Evolutionary conservation across 2,113 vertebrate species (phyloP).

Genomic region (Pithys albifrons): DNA sequence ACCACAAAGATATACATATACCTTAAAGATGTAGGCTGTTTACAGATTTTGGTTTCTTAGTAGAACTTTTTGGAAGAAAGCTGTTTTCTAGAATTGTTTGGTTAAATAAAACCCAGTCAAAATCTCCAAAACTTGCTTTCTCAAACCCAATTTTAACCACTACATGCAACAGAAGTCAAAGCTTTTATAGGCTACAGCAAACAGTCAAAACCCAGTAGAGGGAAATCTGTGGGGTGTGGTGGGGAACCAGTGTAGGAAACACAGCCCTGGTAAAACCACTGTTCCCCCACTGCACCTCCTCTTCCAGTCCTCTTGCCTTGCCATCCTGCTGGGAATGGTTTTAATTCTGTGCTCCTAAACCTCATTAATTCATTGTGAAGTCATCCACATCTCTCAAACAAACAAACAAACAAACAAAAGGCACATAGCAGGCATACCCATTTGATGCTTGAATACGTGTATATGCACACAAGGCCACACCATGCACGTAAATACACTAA

Average conservation of each 20-base stretch:
- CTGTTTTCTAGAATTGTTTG: neutral
- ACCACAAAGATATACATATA: neutral
- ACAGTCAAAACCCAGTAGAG: neutral
- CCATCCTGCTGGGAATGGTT: fast-evolving
- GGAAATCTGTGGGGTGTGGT: neutral
- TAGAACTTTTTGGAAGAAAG: neutral
- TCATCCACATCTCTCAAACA: neutral
- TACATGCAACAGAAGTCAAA: neutral
- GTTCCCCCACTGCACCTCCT: neutral
- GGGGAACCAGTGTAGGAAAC: neutral
- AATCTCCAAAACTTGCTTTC: neutral
- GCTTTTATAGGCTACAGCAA: neutral
- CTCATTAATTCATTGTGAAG: neutral
- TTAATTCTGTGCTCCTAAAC: neutral
- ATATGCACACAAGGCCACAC: neutral
- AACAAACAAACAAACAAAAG: neutral
- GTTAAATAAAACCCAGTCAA: neutral
- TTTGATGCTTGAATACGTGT: neutral
- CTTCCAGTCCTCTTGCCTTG: neutral
- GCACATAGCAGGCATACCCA: neutral
- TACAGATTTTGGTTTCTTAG: neutral
- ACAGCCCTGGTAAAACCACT: neutral
- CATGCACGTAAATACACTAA: neutral
- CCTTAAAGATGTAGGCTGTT: neutral
- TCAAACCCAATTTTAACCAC: neutral